These are phyloP conservation scores for Rhabdomys dilectus DNA, from an alignment of 2,113 vertebrate genomes.

Conservation along the genomic window DNA sequence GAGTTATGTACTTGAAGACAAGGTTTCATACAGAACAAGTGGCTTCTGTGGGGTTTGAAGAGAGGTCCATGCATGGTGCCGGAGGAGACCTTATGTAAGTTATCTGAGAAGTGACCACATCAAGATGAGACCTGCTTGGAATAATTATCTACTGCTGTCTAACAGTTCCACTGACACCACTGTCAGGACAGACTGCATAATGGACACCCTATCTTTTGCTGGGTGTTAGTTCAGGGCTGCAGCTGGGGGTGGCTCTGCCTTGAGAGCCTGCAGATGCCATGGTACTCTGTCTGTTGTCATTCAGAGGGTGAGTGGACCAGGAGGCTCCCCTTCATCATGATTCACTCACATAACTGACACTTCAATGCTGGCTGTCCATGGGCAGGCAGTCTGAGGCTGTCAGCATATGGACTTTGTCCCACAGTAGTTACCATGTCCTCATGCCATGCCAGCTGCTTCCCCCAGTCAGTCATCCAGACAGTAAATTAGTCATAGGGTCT, in stretches of 20 bases:
- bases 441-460: not conserved
- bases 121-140: not conserved
- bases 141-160: not conserved
- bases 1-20: not conserved
- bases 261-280: not conserved
- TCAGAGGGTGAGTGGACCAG: too few species aligned
- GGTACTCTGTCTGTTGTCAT: not conserved
- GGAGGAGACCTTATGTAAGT: not conserved
- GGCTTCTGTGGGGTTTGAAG: not conserved
- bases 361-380: not conserved
- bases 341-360: not conserved
- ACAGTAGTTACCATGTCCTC: not conserved
- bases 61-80: not conserved
- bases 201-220: not conserved
- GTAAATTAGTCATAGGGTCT: not conserved
- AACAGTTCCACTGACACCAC: not conserved
- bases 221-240: not conserved
- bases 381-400: not conserved
- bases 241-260: not conserved
- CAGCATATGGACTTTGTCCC: fast-evolving
- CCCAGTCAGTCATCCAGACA: not conserved
- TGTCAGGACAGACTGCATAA: not conserved
- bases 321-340: not conserved
- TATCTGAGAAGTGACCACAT: not conserved
- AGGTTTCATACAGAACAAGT: not conserved